These are phyloP conservation scores for Seira ritae DNA, from an alignment of 2,888 invertebrate genomes.

Conservation along the genomic window DNA sequence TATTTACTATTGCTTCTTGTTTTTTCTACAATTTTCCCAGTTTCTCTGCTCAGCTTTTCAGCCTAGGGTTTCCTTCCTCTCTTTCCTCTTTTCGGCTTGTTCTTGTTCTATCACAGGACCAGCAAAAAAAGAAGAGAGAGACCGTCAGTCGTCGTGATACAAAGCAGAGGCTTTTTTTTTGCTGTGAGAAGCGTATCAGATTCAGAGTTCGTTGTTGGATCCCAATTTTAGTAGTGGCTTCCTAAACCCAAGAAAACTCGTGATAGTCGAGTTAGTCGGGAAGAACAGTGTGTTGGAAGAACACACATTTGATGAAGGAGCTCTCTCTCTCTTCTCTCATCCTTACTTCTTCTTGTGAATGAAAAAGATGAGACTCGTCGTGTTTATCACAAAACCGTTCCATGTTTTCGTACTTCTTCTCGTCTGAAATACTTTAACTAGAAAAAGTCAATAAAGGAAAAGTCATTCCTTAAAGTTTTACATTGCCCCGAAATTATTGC, in stretches of 20 bases:
- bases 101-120: not conserved
- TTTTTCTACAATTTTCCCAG: conserved; percentile 7
- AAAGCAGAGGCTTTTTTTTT: not conserved
- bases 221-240: conserved; percentile 25
- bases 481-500: too few species aligned
- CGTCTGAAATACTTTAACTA: too few species aligned
- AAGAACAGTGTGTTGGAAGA: conserved; percentile 39
- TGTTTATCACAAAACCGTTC: too few species aligned
- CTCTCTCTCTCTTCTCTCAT: conserved; percentile 7
- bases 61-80: not conserved
- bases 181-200: too few species aligned
- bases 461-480: too few species aligned
- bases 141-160: not conserved
- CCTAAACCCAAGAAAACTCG: conserved; percentile 35
- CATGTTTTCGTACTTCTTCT: too few species aligned
- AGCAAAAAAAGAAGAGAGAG: not conserved
- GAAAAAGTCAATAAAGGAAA: too few species aligned
- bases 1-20: conserved; percentile 13
- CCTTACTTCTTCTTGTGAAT: too few species aligned
- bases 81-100: not conserved
- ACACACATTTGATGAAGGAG: conserved; percentile 36
- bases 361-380: too few species aligned
- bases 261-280: conserved; percentile 22
- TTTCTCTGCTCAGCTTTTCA: conserved; percentile 31
- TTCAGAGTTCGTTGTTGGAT: not conserved